Base-by-base conservation (phyloP, 2,797 vertebrate genomes). In the Urocyon cinereoargenteus region DNA sequence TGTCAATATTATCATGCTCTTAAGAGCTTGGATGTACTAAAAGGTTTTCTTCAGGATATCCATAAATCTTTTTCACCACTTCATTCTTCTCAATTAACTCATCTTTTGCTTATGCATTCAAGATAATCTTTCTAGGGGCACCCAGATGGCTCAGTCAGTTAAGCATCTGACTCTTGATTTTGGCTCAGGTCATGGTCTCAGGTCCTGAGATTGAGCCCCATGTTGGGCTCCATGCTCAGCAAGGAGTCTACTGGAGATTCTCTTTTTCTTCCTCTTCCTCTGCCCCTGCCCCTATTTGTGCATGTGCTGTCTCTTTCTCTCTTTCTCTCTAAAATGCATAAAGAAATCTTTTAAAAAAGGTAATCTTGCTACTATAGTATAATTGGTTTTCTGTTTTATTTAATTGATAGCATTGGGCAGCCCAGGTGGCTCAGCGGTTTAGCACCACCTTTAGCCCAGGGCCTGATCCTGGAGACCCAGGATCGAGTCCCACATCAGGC, bases 321-420 rank as follows among this genome's bases (percentile, higher is more conserved):
- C n/a, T 34, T 4, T 66, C n/a, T 68, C 16, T 34, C 66, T 68
- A 18, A 34, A 5, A 34, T 68, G 34, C 9, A 34, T 68, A 68
- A 66, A n/a, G 15, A n/a, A 68, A 68, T 68, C 18, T 34, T 68
- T 34, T 19, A 11, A 68, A 34, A 34, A 68, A 68, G n/a, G 59
- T 84, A 34, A 55, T n/a, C 77, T 86, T 93, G 78, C 78, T 86
- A 31, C 53, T 51, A 24, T 16, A 45, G 6, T 55, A 16, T 59
- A 28, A 45, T 83, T 89, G 68, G n/a, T 59, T 92, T 93, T 91
- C 66, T 95, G 61, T 87, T 70, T 81, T 49, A 53, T 45, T 81
- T 83, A 83, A 75, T 24, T 75, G 59, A 36, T 82, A 93, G 7
- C 53, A 18, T 94, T 75, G 79, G 40, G 40, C 40, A 45, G 6